Base-by-base conservation (phyloP, 2,888 invertebrate species). In the Drosophila demipolita region DNA sequence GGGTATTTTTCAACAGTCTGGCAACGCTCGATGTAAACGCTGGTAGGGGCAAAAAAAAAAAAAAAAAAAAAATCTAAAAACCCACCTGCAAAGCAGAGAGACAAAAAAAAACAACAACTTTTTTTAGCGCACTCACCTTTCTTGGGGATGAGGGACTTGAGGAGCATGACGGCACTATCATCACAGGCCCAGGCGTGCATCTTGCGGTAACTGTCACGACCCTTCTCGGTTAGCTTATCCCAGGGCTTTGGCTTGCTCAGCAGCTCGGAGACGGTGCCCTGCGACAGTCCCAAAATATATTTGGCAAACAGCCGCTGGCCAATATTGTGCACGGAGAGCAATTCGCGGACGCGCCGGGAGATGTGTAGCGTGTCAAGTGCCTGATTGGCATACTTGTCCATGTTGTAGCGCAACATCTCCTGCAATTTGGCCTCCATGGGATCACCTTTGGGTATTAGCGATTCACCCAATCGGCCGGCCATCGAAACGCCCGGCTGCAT, bases 151-250 rank as follows among this genome's bases (percentile, higher is more conserved):
- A 99, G 96, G 83, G 98, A 98, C 94, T 99, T 99, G 93, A 99
- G 96, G 90, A 99, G 96, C 95, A 98, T 95, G 91, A 99, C 98
- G 91, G 99, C 99, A 91, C 97, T 97, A 92, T 99, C 99, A 94
- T 99, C 99, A 93, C 97, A 97, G 83, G 99, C 98, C 99, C 99
- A 99, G 90, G 98, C 98, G 94, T 99, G 98, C 98, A 99, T 99
- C 94, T 99, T 99, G 91, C 99, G 95, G 94, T 99, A 99, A 89
- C 99, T 99, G 94, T 99, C 99, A 65, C 99, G 95, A 40, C 99
- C 99, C 93, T 99, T 99, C 94, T 99, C 99, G 68, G 99, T 99
- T 92, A 99, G 94, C 94, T 99, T 99, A 94, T 99, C 99, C 99
- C 99, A 99, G 17, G 99, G 99, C 93, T 99, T 99, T 64, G 99